Base-by-base conservation (phyloP, 2,113 vertebrate species). In the Carassius gibelio region DNA sequence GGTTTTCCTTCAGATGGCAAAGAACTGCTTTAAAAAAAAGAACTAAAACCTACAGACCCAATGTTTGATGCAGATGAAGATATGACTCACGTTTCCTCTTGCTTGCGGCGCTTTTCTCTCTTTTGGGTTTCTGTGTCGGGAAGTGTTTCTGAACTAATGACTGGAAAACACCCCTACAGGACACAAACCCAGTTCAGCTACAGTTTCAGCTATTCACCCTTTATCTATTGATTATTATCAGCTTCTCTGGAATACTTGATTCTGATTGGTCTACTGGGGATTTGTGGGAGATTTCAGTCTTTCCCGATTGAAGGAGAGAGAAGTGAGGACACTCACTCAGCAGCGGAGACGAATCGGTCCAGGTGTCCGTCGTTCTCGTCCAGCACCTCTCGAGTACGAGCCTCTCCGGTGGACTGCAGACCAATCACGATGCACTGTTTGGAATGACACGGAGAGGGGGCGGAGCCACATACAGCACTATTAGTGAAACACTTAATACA, bases 101-200 rank as follows among this genome's bases (percentile, higher is more conserved):
- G 88, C 90, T 95, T 81, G 95, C 94, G 0, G 93, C 93, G 85
- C 93, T 95, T 90, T 97, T 97, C 90, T 99, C 98, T 88, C 96
- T 95, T 91, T 96, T 96, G 90, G 97, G 95, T 90, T 97, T 98
- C 93, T 96, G 96, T 79, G 97, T 98, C 79, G 98, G 98, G 93
- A 99, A 99, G 94, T 99, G 98, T 93, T 99, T 99, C 89, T 95
- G 94, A 89, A 99, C 97, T 80, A 99, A 95, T 42, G 98, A 99
- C 91, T 97, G 95, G 93, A 99, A 99, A 87, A 99, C 98, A 61
- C 98, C 97, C 94, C 98, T 99, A 13, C 0, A 57, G 80, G 38
- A 68, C 8, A 85, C 75, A 89, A 34, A 38, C 42, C 84, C 62
- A 48, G 38, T 38, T 55, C 59, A 55, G 21, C 19, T 8, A 59